Base-by-base conservation (phyloP, 2,797 vertebrate genomes). In the Clarias pachynema region DNA sequence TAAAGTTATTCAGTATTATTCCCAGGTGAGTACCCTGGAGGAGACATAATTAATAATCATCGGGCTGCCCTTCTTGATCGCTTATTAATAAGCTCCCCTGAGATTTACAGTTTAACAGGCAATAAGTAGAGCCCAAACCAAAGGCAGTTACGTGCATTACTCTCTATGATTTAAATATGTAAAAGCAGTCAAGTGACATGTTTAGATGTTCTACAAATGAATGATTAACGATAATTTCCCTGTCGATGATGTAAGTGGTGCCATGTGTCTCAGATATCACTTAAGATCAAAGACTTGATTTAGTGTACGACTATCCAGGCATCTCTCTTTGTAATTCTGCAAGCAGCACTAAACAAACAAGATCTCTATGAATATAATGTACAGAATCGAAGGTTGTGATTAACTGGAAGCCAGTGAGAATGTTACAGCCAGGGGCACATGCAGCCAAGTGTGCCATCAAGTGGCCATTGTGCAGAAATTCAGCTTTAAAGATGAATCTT, bases 381-480 rank as follows among this genome's bases (percentile, higher is more conserved):
- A 37, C 26, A 68, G 63, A 44, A 57, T 44, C 29, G n/a, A 3
- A 34, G 53, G 37, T 10, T 40, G n/a, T 60, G 66, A 24, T 44
- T 56, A 37, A 53, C 49, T 53, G n/a, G 37, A n/a, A 74, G 34
- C n/a, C 18, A 82, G 73, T 0, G 22, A 26, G 53, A 62, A 66
- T 10, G 8, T 18, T 60, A 60, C 62, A 78, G 24, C 31, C 59
- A 10, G 1, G n/a, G 65, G 59, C 70, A 88, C 57, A 66, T 34
- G 31, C 79, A 89, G 91, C 37, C 90, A 91, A 93, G 89, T 74
- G 87, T 93, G 93, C 91, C 92, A 90, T 84, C 93, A 56, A 88
- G 92, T 93, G 93, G 92, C 26, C 22, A 37, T 5, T 56, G 2
- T 22, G 56, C 26, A 78, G 81, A 49, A 90, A 8, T 86, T 62